Percentiles rank a stretch among this genome's conserved stretches.
phyloP scores from a whole-genome alignment of 64 coral and sea anemone species.

The Porites lutea region DNA sequence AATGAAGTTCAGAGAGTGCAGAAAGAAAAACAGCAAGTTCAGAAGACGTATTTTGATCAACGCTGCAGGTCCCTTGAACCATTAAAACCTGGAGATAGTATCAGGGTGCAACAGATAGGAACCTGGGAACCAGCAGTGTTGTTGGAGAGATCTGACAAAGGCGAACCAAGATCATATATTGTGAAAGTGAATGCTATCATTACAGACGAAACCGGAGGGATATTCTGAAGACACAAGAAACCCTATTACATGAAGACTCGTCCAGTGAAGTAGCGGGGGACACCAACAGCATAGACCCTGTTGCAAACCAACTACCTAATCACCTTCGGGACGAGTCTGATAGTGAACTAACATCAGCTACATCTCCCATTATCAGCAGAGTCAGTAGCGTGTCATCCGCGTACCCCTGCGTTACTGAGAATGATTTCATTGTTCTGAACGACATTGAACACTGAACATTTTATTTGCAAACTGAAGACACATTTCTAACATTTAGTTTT shows the following conservation, averaged over 20 bases:
- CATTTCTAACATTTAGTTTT: not conserved
- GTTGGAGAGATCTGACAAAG: not conserved
- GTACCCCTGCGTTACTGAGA: constrained; percentile 17
- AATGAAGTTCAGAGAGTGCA: not conserved
- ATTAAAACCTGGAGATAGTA: not conserved
- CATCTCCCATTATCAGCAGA: constrained; percentile 1
- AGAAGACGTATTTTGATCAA: constrained; percentile 1
- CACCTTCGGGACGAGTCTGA: not conserved
- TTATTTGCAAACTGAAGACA: not conserved
- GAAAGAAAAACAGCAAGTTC: not conserved
- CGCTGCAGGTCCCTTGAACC: not conserved
- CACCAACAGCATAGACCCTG: not conserved
- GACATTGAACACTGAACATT: not conserved
- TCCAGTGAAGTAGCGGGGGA: not conserved
- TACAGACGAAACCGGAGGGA: not conserved
- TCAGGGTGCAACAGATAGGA: not conserved
- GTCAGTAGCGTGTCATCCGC: not conserved
- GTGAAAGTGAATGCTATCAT: not conserved
- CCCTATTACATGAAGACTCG: not conserved
- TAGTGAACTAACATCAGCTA: not conserved
- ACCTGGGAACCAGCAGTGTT: not conserved
- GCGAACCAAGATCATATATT: not conserved
- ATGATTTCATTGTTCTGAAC: not conserved
- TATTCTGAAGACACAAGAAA: not conserved
- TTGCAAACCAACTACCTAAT: too few species aligned